A percentile compares a stretch with the other conserved stretches of the same genome.
Evolutionary conservation across 1,140 invertebrate genomes (phyloP).

Genomic region (Drosophila santomea): DNA sequence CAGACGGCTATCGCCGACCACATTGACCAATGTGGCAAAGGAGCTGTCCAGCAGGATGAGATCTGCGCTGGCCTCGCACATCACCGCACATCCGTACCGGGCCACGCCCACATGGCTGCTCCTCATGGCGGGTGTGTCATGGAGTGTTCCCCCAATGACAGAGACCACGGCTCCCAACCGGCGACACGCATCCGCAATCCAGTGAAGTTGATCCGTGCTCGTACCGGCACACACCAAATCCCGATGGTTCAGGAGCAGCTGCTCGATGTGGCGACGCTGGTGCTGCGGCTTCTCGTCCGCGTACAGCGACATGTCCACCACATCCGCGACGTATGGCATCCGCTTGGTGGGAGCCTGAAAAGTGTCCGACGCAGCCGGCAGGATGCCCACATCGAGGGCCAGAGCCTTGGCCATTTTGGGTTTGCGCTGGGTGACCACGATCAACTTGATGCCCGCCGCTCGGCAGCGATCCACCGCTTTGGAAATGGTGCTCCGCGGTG

Average conservation of each 20-base stretch:
- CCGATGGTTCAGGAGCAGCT: constrained; percentile 37
- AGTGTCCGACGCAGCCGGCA: neutral
- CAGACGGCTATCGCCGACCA: constrained; percentile 46
- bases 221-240: constrained; percentile 48
- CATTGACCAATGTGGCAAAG: constrained; percentile 33
- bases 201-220: constrained; percentile 16
- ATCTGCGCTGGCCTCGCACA: constrained; percentile 42
- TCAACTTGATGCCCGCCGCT: constrained; percentile 55
- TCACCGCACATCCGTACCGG: constrained; percentile 15
- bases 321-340: neutral
- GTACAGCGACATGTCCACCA: constrained; percentile 45
- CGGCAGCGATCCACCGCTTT: constrained; percentile 34
- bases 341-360: neutral
- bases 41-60: constrained; percentile 40
- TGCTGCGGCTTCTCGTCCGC: constrained; percentile 25
- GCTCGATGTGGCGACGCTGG: constrained; percentile 42
- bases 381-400: constrained; percentile 44
- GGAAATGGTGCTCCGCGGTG: constrained; percentile 15
- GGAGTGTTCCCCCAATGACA: constrained; percentile 31
- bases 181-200: constrained; percentile 55
- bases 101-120: constrained; percentile 46
- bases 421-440: constrained; percentile 20
- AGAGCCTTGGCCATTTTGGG: constrained; percentile 13
- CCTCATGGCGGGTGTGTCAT: constrained; percentile 28
- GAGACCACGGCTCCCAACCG: constrained; percentile 57